These are phyloP conservation scores for Rhogogaster chlorosoma DNA, from an alignment of 2,888 invertebrate species.

Conservation along the genomic window DNA sequence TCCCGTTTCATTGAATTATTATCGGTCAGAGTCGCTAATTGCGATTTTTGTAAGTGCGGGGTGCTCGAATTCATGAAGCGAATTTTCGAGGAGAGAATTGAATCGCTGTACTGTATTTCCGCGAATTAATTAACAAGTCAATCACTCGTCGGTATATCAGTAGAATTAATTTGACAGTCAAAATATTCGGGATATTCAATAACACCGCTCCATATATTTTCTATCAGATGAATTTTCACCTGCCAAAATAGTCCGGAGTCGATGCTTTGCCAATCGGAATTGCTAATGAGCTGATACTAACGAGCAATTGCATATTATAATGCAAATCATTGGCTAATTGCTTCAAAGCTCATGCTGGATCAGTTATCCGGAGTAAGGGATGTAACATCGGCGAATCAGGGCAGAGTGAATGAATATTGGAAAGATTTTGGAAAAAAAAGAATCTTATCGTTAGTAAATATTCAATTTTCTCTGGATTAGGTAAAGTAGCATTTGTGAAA, in stretches of 20 bases:
- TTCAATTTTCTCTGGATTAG: neutral
- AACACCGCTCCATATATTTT: neutral
- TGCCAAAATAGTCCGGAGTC: neutral
- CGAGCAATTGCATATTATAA: neutral
- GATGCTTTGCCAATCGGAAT: neutral
- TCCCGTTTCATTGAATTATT: neutral
- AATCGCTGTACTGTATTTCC: neutral
- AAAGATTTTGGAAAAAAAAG: neutral
- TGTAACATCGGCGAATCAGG: neutral
- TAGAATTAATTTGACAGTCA: neutral
- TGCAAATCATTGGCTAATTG: neutral
- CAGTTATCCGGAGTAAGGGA: neutral
- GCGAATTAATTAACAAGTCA: neutral
- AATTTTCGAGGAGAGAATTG: neutral
- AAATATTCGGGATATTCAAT: neutral
- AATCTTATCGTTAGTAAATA: neutral
- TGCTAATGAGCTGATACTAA: neutral
- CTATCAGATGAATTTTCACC: neutral
- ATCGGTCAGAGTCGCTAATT: neutral
- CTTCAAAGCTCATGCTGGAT: neutral
- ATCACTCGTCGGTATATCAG: neutral
- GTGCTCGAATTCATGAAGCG: neutral
- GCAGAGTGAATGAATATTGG: neutral
- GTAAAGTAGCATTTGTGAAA: slow-evolving; percentile 2
- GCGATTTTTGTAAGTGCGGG: neutral